A percentile compares a stretch with the other conserved stretches of the same genome.
These are phyloP conservation scores for Liolophura sinensis DNA, from an alignment of 1,140 invertebrate genomes.

Conservation along the genomic window DNA sequence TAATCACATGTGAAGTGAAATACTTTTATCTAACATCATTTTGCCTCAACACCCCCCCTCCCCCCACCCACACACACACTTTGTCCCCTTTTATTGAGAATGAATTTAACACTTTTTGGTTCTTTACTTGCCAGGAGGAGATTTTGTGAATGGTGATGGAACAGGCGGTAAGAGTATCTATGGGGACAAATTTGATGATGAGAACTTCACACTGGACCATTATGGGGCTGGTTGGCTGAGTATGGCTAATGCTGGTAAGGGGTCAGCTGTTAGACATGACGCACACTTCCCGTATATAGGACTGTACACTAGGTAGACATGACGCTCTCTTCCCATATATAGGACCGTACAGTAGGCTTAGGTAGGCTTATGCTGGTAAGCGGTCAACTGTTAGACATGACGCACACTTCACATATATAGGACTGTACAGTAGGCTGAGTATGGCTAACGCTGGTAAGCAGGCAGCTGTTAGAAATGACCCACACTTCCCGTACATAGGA, in stretches of 20 bases:
- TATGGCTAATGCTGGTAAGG: conserved; percentile 53
- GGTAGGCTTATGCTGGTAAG: no score
- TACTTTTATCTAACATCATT: neutral
- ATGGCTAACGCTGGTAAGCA: conserved; percentile 6
- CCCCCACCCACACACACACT: neutral
- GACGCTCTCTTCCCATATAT: no score
- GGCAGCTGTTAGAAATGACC: no score
- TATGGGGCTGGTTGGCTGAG: conserved; percentile 71
- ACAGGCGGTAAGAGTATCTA: conserved; percentile 45
- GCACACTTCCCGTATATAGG: no score
- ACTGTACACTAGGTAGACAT: no score
- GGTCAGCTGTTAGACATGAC: no score
- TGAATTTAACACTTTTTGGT: conserved; percentile 45
- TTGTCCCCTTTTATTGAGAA: neutral
- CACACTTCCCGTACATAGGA: no score
- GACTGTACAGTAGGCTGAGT: no score
- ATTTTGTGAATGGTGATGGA: conserved; percentile 78
- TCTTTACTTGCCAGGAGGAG: conserved; percentile 73
- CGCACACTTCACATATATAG: no score
- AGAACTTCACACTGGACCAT: conserved; percentile 42
- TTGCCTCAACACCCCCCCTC: neutral
- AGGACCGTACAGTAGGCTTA: no score
- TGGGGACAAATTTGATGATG: conserved; percentile 47
- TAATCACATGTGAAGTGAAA: neutral
- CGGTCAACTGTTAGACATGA: no score